phyloP scores from a whole-genome alignment of 2,113 vertebrate genomes.

The Paradoxurus hermaphroditus region DNA sequence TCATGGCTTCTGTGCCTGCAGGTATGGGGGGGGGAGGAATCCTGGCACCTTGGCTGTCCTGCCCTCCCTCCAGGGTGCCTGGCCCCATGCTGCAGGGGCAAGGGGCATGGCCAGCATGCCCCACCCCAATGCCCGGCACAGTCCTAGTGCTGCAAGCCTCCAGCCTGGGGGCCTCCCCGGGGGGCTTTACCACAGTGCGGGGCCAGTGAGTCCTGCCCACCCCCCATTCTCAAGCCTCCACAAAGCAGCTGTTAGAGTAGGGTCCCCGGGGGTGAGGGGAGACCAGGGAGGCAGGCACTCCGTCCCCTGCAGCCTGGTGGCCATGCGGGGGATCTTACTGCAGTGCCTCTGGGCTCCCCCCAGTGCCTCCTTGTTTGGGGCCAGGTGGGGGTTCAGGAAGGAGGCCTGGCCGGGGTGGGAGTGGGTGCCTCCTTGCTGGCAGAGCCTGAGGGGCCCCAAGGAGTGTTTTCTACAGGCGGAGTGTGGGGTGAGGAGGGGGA shows the following conservation, averaged over 20 bases:
- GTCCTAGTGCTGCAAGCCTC: neutral
- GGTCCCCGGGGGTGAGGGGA: rapidly evolving
- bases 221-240: rapidly evolving
- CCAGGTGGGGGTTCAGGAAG: neutral
- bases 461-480: rapidly evolving
- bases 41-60: neutral
- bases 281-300: neutral
- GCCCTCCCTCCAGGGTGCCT: rapidly evolving
- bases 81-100: neutral
- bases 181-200: neutral
- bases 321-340: rapidly evolving
- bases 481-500: rapidly evolving
- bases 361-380: rapidly evolving
- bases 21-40: rapidly evolving
- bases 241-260: rapidly evolving
- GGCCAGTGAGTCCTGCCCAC: neutral
- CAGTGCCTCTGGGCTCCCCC: neutral
- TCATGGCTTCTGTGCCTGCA: neutral
- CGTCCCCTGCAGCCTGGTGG: rapidly evolving
- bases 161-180: neutral
- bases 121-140: neutral
- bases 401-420: neutral
- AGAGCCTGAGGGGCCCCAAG: rapidly evolving
- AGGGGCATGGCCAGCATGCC: neutral
- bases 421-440: neutral